These are phyloP conservation scores for Pygathrix nemaeus DNA, from an alignment of 2,113 vertebrate species.

Conservation along the genomic window DNA sequence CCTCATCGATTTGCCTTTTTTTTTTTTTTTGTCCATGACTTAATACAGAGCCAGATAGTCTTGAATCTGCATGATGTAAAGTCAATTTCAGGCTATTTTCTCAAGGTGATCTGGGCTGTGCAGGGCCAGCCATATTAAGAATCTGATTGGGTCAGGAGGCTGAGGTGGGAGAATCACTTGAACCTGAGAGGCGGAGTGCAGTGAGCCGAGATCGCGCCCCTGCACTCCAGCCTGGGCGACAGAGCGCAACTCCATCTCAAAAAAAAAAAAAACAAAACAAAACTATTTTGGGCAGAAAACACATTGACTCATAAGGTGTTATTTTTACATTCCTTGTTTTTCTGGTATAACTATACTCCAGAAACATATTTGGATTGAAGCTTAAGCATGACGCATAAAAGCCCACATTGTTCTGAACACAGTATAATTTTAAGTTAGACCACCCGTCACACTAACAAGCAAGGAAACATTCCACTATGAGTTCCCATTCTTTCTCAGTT, in stretches of 20 bases:
- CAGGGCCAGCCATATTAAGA: background rate
- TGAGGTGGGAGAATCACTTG: no score
- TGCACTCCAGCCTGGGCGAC: no score
- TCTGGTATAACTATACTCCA: slow-evolving; percentile 52
- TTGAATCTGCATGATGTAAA: no score
- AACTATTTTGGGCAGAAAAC: slow-evolving; percentile 20
- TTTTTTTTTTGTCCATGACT: background rate
- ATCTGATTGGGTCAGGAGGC: background rate
- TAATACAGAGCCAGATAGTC: background rate
- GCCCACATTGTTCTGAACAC: background rate
- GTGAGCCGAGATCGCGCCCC: no score
- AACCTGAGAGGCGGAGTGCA: no score
- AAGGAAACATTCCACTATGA: background rate
- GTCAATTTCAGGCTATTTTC: background rate
- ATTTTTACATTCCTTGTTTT: slow-evolving; percentile 65
- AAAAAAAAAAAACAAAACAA: no score
- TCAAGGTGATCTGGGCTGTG: background rate
- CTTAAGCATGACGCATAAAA: slow-evolving; percentile 24
- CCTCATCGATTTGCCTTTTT: background rate
- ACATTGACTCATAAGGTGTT: slow-evolving; percentile 42
- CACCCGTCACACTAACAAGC: background rate
- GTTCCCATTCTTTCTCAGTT: background rate
- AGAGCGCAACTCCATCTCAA: no score
- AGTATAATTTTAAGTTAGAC: slow-evolving; percentile 37
- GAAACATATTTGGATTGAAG: slow-evolving; percentile 57